phyloP scores from a whole-genome alignment of 2,888 invertebrate species.

The Chaitophorus viminalis region DNA sequence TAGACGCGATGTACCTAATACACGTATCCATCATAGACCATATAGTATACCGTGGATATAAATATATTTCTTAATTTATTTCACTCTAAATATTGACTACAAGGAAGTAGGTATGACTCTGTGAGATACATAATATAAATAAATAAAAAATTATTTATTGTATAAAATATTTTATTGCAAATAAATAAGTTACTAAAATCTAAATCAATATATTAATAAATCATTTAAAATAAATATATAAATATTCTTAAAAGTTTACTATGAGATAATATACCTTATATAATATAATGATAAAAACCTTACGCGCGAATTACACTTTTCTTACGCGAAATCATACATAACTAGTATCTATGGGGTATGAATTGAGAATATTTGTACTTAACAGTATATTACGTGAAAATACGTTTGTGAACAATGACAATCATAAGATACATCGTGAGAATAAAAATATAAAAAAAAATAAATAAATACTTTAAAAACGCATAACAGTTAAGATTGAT shows the following conservation, averaged over 20 bases:
- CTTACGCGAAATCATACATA: too few relatives aligned
- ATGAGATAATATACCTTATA: constrained; percentile 14
- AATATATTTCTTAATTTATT: too few relatives aligned
- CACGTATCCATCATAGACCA: too few relatives aligned
- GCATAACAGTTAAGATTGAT: background rate
- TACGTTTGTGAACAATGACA: background rate
- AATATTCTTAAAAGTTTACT: constrained; percentile 7
- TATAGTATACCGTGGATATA: too few relatives aligned
- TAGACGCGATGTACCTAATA: too few relatives aligned
- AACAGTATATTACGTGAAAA: background rate
- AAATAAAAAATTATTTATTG: background rate
- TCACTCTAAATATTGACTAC: too few relatives aligned
- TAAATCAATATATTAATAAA: constrained; percentile 27
- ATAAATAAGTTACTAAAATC: constrained; percentile 35
- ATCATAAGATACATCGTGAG: background rate
- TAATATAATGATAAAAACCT: constrained; percentile 16
- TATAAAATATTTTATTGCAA: constrained; percentile 24
- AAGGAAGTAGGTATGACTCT: too few relatives aligned
- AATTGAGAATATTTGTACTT: background rate
- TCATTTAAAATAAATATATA: background rate
- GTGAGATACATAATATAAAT: background rate
- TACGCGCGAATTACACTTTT: too few relatives aligned
- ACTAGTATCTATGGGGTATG: background rate
- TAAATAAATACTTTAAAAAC: background rate
- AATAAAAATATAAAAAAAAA: background rate